Evolutionary conservation across 2,113 vertebrate genomes (phyloP).

Genomic region (Butorides virescens): DNA sequence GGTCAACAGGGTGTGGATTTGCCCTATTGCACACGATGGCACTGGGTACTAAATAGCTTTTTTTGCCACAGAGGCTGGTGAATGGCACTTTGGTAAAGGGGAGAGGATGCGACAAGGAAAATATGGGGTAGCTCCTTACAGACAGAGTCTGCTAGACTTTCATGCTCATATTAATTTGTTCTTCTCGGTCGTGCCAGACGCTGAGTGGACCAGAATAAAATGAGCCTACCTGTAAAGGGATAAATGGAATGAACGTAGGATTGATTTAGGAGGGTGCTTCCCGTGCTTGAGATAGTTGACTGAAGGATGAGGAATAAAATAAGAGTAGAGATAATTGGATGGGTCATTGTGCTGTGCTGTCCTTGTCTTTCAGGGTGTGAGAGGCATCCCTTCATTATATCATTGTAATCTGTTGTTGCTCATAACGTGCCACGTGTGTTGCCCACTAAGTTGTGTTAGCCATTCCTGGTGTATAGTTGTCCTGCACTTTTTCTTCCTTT

Average conservation of each 20-base stretch:
- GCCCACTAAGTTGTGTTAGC: not conserved
- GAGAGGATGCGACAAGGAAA: not conserved
- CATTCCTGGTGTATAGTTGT: not conserved
- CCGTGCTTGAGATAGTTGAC: conserved; percentile 14
- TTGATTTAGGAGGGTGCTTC: conserved; percentile 31
- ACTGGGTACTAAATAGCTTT: not conserved
- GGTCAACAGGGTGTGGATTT: conserved; percentile 57
- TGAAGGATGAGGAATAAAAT: conserved; percentile 5
- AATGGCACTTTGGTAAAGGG: not conserved
- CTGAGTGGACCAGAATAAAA: not conserved
- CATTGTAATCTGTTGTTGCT: not conserved
- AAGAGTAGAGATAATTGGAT: not conserved
- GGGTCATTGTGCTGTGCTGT: not conserved
- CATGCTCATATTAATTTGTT: not conserved
- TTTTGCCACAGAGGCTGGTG: not conserved
- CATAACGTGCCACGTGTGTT: not conserved
- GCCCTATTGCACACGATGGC: conserved; percentile 12
- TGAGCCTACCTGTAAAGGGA: not conserved
- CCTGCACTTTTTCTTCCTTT: not conserved
- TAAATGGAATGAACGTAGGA: not conserved
- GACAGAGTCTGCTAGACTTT: not conserved
- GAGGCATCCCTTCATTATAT: not conserved
- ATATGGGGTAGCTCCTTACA: not conserved
- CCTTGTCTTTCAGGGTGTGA: not conserved
- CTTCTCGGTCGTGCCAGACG: not conserved